These are phyloP conservation scores for Nomada flava DNA, from an alignment of 2,888 invertebrate genomes.

Conservation along the genomic window DNA sequence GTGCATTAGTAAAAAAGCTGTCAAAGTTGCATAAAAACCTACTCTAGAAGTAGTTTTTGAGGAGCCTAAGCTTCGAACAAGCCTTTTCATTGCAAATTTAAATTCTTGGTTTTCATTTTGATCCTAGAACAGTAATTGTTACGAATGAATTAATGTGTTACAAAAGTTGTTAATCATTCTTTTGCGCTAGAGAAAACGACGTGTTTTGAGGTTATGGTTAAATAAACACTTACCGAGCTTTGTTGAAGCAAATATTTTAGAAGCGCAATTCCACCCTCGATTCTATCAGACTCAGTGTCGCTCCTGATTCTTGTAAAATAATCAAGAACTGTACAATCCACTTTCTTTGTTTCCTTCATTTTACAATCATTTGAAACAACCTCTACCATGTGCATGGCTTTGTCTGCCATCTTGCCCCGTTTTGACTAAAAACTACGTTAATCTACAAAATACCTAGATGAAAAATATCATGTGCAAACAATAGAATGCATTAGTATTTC, in stretches of 20 bases:
- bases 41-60: constrained; percentile 87
- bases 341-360: constrained; percentile 71
- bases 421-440: constrained; percentile 51
- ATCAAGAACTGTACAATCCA: constrained; percentile 83
- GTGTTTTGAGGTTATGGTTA: constrained; percentile 70
- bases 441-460: constrained; percentile 38
- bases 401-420: constrained; percentile 68
- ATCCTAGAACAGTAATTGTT: constrained; percentile 42
- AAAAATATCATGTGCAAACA: constrained; percentile 29
- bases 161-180: constrained; percentile 9
- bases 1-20: constrained; percentile 86
- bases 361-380: constrained; percentile 41
- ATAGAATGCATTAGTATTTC: constrained; percentile 24
- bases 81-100: constrained; percentile 88
- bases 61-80: constrained; percentile 90
- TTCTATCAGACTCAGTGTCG: constrained; percentile 81
- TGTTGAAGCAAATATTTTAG: constrained; percentile 83
- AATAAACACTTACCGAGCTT: constrained; percentile 80
- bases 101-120: constrained; percentile 85
- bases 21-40: constrained; percentile 89
- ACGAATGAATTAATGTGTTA: neutral
- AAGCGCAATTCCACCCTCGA: constrained; percentile 83
- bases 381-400: constrained; percentile 69
- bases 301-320: constrained; percentile 84
- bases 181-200: constrained; percentile 11